Evolutionary conservation across 2,113 vertebrate species (phyloP), one percentile per base, ranked within the genome.

Genomic region (Brevimyrus niger): DNA sequence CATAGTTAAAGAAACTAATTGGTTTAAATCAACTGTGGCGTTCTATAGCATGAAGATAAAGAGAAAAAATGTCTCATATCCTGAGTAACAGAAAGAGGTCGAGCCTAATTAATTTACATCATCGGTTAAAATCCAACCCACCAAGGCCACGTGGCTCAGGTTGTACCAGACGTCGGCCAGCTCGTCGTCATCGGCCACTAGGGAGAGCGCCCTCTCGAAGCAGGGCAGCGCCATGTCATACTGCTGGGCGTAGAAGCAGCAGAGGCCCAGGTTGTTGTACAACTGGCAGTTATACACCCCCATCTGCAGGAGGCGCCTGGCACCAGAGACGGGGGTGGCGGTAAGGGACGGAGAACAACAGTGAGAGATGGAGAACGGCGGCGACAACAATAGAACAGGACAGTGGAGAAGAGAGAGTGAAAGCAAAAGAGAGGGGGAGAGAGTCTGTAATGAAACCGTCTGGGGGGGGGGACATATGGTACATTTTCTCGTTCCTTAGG

Each of bases 161-260:
- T 99, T 99, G 94, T 99, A 99, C 98, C 98, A 99, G 85, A 99
- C 96, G 48, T 99, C 98, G 8, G 98, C 97, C 91, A 96, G 94
- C 90, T 99, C 98, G 86, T 98, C 97, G 89, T 99, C 98, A 4
- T 94, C 97, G 92, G 96, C 95, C 82, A 96, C 97, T 94, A 99
- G 94, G 86, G 97, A 96, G 69, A 98, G 94, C 65, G 98, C 98
- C 53, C 98, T 96, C 92, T 99, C 98, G 92, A 99, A 99, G 0
- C 97, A 99, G 86, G 96, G 97, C 46, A 99, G 95, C 10, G 97
- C 97, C 98, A 99, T 98, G 91, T 99, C 98, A 13, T 99, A 99
- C 93, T 99, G 98, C 95, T 99, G 98, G 61, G 98, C 98, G 27
- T 98, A 99, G 94, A 99, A 99, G 95, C 98, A 99, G 91, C 98